Base-by-base conservation (phyloP, 2,113 vertebrate species). In the Corydoras maculifer region DNA sequence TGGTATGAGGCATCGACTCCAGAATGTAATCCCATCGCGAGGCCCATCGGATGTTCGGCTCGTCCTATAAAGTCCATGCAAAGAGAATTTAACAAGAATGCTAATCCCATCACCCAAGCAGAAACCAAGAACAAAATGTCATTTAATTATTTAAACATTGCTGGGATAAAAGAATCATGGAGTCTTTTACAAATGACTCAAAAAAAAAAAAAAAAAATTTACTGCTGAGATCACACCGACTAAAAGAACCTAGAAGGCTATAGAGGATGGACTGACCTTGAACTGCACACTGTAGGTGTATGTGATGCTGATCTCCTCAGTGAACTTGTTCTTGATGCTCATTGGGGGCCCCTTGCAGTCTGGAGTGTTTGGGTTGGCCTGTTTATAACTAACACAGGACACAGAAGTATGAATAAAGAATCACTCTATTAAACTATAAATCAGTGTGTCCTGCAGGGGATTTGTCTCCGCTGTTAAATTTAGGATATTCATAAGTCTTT, bases 11-110 rank as follows among this genome's bases (percentile, higher is more conserved):
- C 94, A 97, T 96, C 2, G 94, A 96, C 86, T 96, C 95, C 83
- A 98, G 86, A 82, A 97, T 97, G 74, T 97, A 98, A 86, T 97
- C 94, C 95, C 95, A 98, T 63, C 95, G 87, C 53, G 95, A 98
- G 3, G 95, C 95, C 94, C 95, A 98, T 49, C 92, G 88, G 75
- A 98, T 94, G 0, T 10, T 76, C 59, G 85, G 81, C 72, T 95
- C 89, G 86, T 94, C 91, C 95, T 97, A 76, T n/a, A 87, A 70
- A 69, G 18, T 25, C 18, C 18, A 25, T 25, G 18, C 18, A 25
- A 25, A 25, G 18, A 25, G 18, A 1, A 25, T 25, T 25, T 25
- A 25, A 25, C 18, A 25, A 25, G 18, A 25, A 25, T 25, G 18
- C 2, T 25, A 25, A 25, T 25, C 18, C 18, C 18, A 25, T 25